Percentiles rank a stretch among this genome's conserved stretches.
Evolutionary conservation across 2,113 vertebrate species (phyloP).

Genomic region (Smithornis capensis): DNA sequence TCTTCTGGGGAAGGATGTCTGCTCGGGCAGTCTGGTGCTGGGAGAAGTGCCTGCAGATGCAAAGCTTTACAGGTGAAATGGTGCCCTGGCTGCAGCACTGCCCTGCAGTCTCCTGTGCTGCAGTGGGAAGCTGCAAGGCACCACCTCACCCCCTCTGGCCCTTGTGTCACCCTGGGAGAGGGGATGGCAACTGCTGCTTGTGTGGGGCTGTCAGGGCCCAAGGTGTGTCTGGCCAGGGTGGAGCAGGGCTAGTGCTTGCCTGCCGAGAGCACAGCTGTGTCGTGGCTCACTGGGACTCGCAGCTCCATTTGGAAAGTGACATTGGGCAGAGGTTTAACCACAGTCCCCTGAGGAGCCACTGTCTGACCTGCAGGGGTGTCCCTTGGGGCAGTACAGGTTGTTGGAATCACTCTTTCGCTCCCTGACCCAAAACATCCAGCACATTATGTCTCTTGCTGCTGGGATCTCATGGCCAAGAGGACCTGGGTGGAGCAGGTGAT

Average conservation of each 20-base stretch:
- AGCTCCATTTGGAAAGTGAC: neutral
- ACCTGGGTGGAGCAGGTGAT: neutral
- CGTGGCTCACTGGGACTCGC: fast-evolving
- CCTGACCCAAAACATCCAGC: neutral
- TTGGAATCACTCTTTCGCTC: neutral
- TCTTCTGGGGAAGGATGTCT: fast-evolving
- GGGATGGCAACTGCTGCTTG: neutral
- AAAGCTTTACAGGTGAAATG: neutral
- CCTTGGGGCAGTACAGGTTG: neutral
- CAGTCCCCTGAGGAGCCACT: neutral
- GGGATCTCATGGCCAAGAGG: neutral
- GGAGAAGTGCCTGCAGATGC: neutral
- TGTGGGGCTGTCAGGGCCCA: fast-evolving
- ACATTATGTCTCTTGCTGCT: fast-evolving
- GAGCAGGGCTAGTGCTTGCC: neutral
- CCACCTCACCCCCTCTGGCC: fast-evolving
- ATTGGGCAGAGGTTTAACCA: neutral
- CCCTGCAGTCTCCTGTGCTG: neutral
- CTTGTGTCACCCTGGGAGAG: fast-evolving
- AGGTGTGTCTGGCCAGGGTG: fast-evolving
- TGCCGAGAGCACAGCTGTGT: neutral
- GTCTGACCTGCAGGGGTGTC: neutral
- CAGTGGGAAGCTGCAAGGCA: neutral
- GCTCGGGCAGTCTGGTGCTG: neutral
- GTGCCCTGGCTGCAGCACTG: neutral